Evolutionary conservation across 2,888 invertebrate species (phyloP).

Genomic region (Nebria salina): DNA sequence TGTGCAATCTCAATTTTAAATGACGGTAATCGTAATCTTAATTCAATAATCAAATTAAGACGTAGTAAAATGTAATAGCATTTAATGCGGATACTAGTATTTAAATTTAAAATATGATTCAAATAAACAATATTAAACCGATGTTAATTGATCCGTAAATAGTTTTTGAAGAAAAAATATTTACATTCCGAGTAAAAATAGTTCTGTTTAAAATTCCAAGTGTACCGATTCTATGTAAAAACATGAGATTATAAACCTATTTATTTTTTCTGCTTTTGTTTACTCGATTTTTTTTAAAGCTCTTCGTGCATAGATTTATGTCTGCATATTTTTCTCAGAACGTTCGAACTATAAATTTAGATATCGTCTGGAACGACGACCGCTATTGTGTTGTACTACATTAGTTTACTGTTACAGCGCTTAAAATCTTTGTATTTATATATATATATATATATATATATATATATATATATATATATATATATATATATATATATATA

Average conservation of each 20-base stretch:
- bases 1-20: background rate
- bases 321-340: background rate
- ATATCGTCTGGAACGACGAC: background rate
- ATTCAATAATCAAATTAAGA: background rate
- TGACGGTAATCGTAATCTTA: background rate
- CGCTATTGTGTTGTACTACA: background rate
- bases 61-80: background rate
- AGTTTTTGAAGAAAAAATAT: background rate
- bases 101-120: background rate
- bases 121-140: background rate
- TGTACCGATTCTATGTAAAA: background rate
- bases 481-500: too few relatives aligned
- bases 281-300: background rate
- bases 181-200: background rate
- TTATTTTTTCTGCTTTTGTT: background rate
- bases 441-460: too few relatives aligned
- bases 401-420: background rate
- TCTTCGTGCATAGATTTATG: background rate
- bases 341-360: background rate
- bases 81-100: background rate
- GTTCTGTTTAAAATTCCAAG: constrained; percentile 1
- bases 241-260: background rate
- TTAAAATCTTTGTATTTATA: too few relatives aligned
- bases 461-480: too few relatives aligned
- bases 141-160: background rate